Percentiles rank a stretch among this genome's conserved stretches.
phyloP scores from a whole-genome alignment of 2,888 invertebrate genomes.

The Orthonychiurus folsomi region DNA sequence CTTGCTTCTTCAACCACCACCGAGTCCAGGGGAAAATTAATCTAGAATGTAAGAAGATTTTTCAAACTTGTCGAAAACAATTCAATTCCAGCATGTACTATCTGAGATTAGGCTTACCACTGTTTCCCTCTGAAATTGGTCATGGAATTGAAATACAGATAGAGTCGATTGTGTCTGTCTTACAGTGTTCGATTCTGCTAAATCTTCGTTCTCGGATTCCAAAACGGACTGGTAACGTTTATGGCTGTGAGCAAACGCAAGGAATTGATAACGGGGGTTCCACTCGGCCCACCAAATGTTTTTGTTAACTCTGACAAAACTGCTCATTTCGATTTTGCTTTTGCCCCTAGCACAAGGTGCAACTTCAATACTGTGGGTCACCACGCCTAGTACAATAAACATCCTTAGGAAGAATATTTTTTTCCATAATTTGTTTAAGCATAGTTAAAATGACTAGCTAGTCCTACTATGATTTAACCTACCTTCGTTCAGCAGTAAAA shows the following conservation, averaged over 20 bases:
- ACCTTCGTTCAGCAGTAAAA: too few species aligned
- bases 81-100: background rate
- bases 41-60: constrained; percentile 46
- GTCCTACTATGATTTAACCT: too few species aligned
- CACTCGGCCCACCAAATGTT: constrained; percentile 67
- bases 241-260: constrained; percentile 74
- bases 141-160: constrained; percentile 77
- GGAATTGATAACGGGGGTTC: constrained; percentile 66
- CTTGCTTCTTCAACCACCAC: background rate
- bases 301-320: constrained; percentile 27
- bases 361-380: too few species aligned
- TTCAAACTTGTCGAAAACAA: background rate
- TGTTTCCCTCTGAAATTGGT: constrained; percentile 75
- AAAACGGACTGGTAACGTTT: constrained; percentile 42
- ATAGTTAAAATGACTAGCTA: too few species aligned
- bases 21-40: constrained; percentile 68
- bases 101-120: constrained; percentile 54
- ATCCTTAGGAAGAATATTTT: too few species aligned
- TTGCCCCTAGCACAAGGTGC: too few species aligned
- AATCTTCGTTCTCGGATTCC: background rate
- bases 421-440: too few species aligned
- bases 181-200: too few species aligned
- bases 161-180: constrained; percentile 56
- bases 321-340: constrained; percentile 23
- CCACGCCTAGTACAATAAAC: too few species aligned